Conservation (phyloP, 2,113 vertebrate genomes). For the Alosa alosa region DNA sequence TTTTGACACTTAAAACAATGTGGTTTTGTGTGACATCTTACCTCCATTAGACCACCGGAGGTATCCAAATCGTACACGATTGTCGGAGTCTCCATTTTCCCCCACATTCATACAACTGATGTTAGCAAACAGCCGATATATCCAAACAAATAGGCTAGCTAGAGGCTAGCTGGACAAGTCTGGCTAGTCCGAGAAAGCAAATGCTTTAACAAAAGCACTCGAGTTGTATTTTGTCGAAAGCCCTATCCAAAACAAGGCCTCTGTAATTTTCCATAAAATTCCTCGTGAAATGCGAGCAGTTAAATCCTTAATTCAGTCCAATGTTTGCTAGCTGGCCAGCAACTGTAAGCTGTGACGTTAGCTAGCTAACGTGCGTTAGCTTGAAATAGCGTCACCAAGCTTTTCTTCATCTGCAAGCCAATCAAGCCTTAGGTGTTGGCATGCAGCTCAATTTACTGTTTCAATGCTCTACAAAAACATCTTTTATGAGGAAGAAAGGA, state of each 20-base stretch:
- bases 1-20: neutral
- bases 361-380: neutral
- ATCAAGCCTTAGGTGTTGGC: neutral
- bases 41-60: slow-evolving; percentile 86
- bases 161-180: slow-evolving; percentile 22
- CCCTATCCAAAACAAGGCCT: neutral
- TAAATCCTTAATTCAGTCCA: neutral
- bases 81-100: slow-evolving; percentile 88
- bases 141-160: slow-evolving; percentile 25
- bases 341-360: neutral
- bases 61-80: slow-evolving; percentile 89
- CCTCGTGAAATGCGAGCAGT: neutral
- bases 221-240: neutral
- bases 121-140: slow-evolving; percentile 31
- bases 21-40: slow-evolving; percentile 55
- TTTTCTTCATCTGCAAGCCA: slow-evolving; percentile 14
- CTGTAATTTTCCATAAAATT: neutral
- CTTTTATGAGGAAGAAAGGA: neutral
- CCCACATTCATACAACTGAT: slow-evolving; percentile 79
- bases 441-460: neutral
- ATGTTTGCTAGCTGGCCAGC: neutral
- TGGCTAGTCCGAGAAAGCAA: slow-evolving; percentile 26
- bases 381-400: neutral
- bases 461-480: neutral
- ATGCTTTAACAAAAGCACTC: neutral